Conservation (phyloP, 35 echinoderm and acorn worm species). For the Hemicentrotus pulcherrimus region DNA sequence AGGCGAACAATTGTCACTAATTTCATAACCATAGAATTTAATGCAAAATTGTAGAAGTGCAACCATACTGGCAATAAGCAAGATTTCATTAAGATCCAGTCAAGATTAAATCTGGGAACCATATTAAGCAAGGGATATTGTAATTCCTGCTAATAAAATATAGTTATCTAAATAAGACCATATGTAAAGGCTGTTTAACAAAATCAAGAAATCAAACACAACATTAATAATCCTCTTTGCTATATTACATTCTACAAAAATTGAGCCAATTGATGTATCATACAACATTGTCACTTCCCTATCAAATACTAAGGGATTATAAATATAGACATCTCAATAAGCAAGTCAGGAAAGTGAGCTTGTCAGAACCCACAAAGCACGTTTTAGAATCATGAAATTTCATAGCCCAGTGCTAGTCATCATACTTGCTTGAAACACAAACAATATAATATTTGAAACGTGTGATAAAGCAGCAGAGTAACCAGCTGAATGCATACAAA, state of each 20-base stretch:
- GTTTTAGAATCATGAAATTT: slow-evolving; percentile 23
- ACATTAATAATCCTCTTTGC: too few species aligned
- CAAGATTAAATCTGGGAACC: too few species aligned
- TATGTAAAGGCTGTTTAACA: neutral
- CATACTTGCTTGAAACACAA: slow-evolving; percentile 18
- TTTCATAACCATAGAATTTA: too few species aligned
- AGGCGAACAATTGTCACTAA: too few species aligned
- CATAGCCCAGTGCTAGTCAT: slow-evolving; percentile 53
- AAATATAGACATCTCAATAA: neutral
- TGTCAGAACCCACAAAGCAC: slow-evolving; percentile 49
- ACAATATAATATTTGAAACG: neutral
- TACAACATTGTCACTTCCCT: neutral
- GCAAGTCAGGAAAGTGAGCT: slow-evolving; percentile 51
- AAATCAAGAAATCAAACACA: neutral
- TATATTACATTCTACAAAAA: neutral
- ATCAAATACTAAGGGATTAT: neutral
- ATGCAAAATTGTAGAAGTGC: too few species aligned
- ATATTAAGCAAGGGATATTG: too few species aligned
- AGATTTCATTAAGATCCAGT: too few species aligned
- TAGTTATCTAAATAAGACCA: neutral
- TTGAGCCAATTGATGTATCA: neutral
- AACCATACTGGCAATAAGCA: too few species aligned
- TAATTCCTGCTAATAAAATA: too few species aligned
- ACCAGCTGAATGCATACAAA: neutral
- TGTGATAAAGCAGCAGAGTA: neutral